Percentiles rank a stretch among this genome's conserved stretches.
phyloP scores from a whole-genome alignment of 2,888 invertebrate species.

The Apantesis nais region DNA sequence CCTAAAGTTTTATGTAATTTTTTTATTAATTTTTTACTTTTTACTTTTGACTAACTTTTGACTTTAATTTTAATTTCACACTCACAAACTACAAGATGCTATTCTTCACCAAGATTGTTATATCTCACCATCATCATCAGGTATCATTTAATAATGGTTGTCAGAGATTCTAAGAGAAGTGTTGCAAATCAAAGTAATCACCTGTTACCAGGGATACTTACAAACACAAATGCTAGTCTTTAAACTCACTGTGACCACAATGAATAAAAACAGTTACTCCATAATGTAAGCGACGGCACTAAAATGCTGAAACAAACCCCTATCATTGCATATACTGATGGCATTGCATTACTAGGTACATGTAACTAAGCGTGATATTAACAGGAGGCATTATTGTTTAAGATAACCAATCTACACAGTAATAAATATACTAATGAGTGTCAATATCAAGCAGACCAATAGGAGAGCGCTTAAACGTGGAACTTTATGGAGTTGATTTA shows the following conservation, averaged over 20 bases:
- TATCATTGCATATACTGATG: slow-evolving; percentile 57
- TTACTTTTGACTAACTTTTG: no score
- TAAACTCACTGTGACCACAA: slow-evolving; percentile 21
- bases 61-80: not conserved
- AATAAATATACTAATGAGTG: slow-evolving; percentile 82
- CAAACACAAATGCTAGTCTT: slow-evolving; percentile 30
- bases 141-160: no score
- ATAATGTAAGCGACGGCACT: slow-evolving; percentile 26
- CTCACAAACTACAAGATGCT: not conserved
- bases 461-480: slow-evolving; percentile 48
- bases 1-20: not conserved
- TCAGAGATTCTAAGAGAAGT: not conserved
- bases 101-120: no score
- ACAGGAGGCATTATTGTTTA: slow-evolving; percentile 72
- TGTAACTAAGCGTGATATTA: slow-evolving; percentile 61
- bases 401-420: slow-evolving; percentile 78
- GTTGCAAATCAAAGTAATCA: not conserved
- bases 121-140: no score
- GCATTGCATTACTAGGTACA: slow-evolving; percentile 58
- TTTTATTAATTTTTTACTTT: no score
- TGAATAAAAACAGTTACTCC: slow-evolving; percentile 12
- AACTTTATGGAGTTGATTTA: slow-evolving; percentile 57
- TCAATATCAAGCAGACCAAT: slow-evolving; percentile 75
- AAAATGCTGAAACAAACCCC: slow-evolving; percentile 40
- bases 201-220: slow-evolving; percentile 13